phyloP scores from a whole-genome alignment of 2,888 invertebrate species.

The Ornithoptera priamus region DNA sequence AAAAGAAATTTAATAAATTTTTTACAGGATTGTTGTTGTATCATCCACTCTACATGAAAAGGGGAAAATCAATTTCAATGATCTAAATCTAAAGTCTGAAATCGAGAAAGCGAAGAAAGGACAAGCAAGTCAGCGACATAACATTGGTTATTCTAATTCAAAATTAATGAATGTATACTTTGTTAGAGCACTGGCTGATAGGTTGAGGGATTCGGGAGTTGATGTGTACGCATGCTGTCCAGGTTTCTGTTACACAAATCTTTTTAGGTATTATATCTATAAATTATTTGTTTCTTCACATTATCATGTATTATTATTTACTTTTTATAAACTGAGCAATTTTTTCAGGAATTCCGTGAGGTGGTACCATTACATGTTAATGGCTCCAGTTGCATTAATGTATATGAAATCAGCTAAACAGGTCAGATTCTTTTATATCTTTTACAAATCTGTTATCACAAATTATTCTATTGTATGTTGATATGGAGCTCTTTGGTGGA shows the following conservation, averaged over 20 bases:
- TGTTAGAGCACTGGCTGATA: slow-evolving; percentile 81
- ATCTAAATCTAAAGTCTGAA: slow-evolving; percentile 81
- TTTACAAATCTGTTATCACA: background rate
- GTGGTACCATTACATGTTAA: slow-evolving; percentile 87
- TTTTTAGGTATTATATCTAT: slow-evolving; percentile 80
- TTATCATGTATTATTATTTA: background rate
- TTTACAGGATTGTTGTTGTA: slow-evolving; percentile 83
- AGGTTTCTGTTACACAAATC: slow-evolving; percentile 88
- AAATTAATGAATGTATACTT: slow-evolving; percentile 89
- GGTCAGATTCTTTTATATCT: slow-evolving; percentile 66
- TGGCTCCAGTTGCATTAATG: slow-evolving; percentile 85
- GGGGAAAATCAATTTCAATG: slow-evolving; percentile 84
- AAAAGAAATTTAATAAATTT: background rate
- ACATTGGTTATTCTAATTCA: slow-evolving; percentile 86
- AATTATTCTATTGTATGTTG: too few relatives aligned
- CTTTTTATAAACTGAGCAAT: background rate
- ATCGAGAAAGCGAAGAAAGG: slow-evolving; percentile 60
- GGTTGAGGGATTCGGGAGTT: slow-evolving; percentile 76
- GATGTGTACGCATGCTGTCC: slow-evolving; percentile 87
- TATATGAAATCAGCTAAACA: slow-evolving; percentile 87
- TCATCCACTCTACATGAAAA: slow-evolving; percentile 86
- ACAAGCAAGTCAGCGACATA: slow-evolving; percentile 55
- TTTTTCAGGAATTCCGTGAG: slow-evolving; percentile 72
- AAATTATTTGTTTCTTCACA: background rate
- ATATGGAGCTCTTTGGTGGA: too few relatives aligned